Evolutionary conservation across 2,797 vertebrate species (phyloP), one percentile per base, ranked within the genome.

Genomic region (Crocodylus rhombifer): DNA sequence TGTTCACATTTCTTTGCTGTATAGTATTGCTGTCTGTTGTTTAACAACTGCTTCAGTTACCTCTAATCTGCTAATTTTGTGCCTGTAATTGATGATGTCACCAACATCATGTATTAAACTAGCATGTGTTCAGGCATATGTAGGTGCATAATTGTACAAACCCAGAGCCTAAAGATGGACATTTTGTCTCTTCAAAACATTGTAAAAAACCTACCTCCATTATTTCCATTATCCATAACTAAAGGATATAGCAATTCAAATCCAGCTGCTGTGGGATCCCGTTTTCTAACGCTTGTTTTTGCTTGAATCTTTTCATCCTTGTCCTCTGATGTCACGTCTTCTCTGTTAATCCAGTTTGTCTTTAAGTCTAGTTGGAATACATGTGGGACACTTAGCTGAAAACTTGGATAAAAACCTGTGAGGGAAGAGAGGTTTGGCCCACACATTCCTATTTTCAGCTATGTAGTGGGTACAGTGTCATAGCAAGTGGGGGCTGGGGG

Each of bases 41-140:
- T 92, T 60, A 60, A 36, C 78, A 18, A 1, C 1, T 63, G 65
- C 56, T 88, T 93, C 89, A 62, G 77, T 80, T 87, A 83, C 67
- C 84, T 25, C n/a, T 26, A 74, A 9, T 0, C 20, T 77, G 77
- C 10, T 51, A 36, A 85, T 64, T 74, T 77, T 83, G n/a, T 62
- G 36, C 0, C 0, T 6, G 28, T 55, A 84, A 79, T 11, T 88
- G 16, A 67, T 17, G 65, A 14, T 0, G 0, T 55, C 60, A 77
- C n/a, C 73, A 80, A 87, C 89, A 61, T 28, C n/a, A 51, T 51
- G 42, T 51, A 9, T 51, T 51, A 51, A 51, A 51, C 42, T 51
- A 51, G 42, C 42, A 51, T 51, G 42, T 51, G 87, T 69, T 57
- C 57, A 77, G n/a, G 18, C 56, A 9, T 56, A 36, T 23, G 74